Percentiles rank a stretch among this genome's conserved stretches.
Evolutionary conservation across 1,140 invertebrate genomes (phyloP).

Genomic region (Idris sp.): DNA sequence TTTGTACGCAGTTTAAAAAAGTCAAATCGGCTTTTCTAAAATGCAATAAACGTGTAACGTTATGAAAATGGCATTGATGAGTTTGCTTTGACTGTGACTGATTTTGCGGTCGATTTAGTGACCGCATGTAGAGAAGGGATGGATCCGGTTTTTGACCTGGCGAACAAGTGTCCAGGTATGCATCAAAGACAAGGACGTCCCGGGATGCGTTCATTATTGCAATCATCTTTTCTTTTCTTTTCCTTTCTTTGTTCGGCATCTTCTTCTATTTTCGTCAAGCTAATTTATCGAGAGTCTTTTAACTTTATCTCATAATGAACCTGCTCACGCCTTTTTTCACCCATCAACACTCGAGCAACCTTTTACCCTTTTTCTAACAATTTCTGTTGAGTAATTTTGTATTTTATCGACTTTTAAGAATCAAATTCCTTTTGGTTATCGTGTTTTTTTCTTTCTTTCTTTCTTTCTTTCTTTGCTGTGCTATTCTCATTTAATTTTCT

Average conservation of each 20-base stretch:
- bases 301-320: background rate
- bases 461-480: no score
- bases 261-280: conserved; percentile 22
- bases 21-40: no score
- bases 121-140: conserved; percentile 35
- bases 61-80: conserved; percentile 4
- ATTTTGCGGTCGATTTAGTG: conserved; percentile 35
- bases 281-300: conserved; percentile 30
- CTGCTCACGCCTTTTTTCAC: background rate
- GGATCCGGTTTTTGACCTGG: conserved; percentile 60
- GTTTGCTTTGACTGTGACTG: conserved; percentile 16
- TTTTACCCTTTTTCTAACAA: no score
- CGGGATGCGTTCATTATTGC: conserved; percentile 43
- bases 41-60: no score
- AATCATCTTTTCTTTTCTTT: conserved; percentile 26
- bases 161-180: conserved; percentile 48
- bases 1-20: no score
- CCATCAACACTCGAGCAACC: no score
- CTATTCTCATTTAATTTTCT: no score
- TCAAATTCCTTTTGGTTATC: no score
- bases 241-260: no score
- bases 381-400: no score
- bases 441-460: no score
- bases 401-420: no score
- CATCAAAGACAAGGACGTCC: conserved; percentile 46